A percentile compares a stretch with the other conserved stretches of the same genome.
Conservation (phyloP, 2,113 vertebrate genomes). For the Triplophysa rosa region DNA sequence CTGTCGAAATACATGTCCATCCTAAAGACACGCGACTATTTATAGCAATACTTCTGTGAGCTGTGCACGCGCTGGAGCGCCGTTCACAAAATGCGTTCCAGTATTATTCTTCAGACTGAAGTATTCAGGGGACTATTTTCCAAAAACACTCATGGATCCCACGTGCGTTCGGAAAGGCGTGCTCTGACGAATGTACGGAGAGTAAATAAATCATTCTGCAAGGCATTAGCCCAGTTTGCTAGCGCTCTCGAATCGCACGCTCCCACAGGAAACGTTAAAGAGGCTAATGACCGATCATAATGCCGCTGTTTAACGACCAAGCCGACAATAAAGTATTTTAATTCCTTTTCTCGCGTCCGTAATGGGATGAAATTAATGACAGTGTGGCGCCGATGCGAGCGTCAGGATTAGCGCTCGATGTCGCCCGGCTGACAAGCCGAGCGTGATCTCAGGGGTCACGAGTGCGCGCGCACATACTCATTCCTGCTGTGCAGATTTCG, state of each 20-base stretch:
- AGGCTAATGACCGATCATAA: slow-evolving; percentile 75
- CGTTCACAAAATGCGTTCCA: not conserved
- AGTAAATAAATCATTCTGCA: slow-evolving; percentile 58
- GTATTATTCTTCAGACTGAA: not conserved
- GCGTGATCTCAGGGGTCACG: slow-evolving; percentile 58
- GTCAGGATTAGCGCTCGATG: slow-evolving; percentile 60
- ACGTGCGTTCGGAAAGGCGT: too few relatives aligned
- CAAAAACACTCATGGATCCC: not conserved
- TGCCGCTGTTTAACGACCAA: slow-evolving; percentile 71
- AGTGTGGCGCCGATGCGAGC: slow-evolving; percentile 58
- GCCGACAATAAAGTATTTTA: slow-evolving; percentile 71
- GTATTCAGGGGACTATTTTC: not conserved
- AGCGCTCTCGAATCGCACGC: slow-evolving; percentile 65
- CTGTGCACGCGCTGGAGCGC: slow-evolving; percentile 6
- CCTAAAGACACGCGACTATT: not conserved
- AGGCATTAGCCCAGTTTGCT: slow-evolving; percentile 58
- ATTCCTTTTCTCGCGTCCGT: slow-evolving; percentile 72
- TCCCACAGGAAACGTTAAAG: slow-evolving; percentile 69
- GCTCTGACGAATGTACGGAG: slow-evolving; percentile 42
- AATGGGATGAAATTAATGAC: slow-evolving; percentile 74
- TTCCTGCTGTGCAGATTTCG: not conserved
- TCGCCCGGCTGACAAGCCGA: slow-evolving; percentile 50
- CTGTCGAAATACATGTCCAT: slow-evolving; percentile 59
- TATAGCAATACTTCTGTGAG: not conserved
- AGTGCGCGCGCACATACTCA: too few relatives aligned